Base-by-base conservation (phyloP, 2,888 invertebrate genomes). In the Villa cingulata region DNA sequence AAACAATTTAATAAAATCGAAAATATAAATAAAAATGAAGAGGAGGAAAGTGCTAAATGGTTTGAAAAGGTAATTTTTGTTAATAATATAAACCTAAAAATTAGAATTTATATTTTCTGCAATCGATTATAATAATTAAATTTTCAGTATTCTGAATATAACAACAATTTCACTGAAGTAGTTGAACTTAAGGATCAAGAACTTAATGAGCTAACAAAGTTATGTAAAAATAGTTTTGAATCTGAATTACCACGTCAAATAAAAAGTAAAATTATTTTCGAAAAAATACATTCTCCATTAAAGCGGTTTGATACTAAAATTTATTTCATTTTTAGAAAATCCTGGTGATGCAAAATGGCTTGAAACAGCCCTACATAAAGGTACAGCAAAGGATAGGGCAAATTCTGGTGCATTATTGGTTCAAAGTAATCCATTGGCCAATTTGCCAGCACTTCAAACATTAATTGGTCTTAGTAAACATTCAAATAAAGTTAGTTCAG, bases 311-410 rank as follows among this genome's bases (percentile, higher is more conserved):
- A 34, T 10, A 10, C 5, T 15, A 10, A 34, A 1, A 27, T 1
- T 9, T 2, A 10, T 27, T 34, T 10, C n/a, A 12, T 41, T 29
- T 27, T 37, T 42, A 70, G 68, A 59, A 3, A 66, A 70, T 53
- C 65, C 69, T 34, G 57, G 62, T 0, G 70, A 70, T 55, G 61
- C 62, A 1, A 63, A 62, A 16, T 70, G 70, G 70, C 50, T 70
- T 41, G 59, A 66, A 48, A 70, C 70, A 2, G 70, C 70, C 1
- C 48, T 70, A 12, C 63, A 67, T 47, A 67, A 67, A 43, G 70
- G 70, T 27, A 70, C 70, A 27, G 64, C 68, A 19, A 68, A 65
- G 51, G 70, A 70, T 63, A 62, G 67, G 4, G 66, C 66, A 12
- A 70, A 69, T 54, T 64, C 70, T 0, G 70, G 70, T 0, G 70